A percentile compares a stretch with the other conserved stretches of the same genome.
Evolutionary conservation across 1,140 invertebrate species (phyloP).

Genomic region (Micrasema minimum): DNA sequence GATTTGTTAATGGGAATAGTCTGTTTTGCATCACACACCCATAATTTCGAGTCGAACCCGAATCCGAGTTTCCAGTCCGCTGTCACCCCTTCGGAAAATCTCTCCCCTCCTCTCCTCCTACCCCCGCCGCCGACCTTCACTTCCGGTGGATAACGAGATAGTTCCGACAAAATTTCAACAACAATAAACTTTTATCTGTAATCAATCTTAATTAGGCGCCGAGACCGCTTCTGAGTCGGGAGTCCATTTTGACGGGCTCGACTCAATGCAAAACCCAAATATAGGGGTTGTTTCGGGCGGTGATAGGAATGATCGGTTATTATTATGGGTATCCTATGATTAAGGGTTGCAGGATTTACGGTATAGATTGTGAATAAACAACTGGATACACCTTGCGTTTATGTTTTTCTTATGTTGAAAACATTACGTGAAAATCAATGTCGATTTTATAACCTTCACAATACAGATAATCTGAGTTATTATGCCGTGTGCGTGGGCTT

Average conservation of each 20-base stretch:
- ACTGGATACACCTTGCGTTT: background rate
- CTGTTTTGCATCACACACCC: too few relatives aligned
- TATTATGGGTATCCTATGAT: background rate
- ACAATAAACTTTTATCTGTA: constrained; percentile 54
- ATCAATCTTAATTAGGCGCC: constrained; percentile 53
- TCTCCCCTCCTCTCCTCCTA: constrained; percentile 2
- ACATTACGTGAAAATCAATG: too few relatives aligned
- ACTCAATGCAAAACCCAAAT: constrained; percentile 16
- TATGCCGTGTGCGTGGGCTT: too few relatives aligned
- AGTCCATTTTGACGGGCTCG: background rate
- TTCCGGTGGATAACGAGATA: constrained; percentile 52
- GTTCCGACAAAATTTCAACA: constrained; percentile 51
- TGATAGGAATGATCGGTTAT: background rate
- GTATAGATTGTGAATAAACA: background rate
- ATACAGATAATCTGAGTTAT: too few relatives aligned
- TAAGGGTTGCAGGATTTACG: background rate
- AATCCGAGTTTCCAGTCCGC: constrained; percentile 21
- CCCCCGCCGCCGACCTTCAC: constrained; percentile 36
- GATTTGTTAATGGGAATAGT: too few relatives aligned
- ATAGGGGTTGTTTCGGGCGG: background rate
- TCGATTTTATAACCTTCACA: too few relatives aligned
- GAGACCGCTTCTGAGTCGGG: constrained; percentile 17
- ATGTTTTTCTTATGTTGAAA: too few relatives aligned
- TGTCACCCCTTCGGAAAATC: constrained; percentile 18
- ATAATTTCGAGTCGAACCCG: constrained; percentile 33